Evolutionary conservation across 2,888 invertebrate species (phyloP).

Genomic region (Sarcophaga variegata): DNA sequence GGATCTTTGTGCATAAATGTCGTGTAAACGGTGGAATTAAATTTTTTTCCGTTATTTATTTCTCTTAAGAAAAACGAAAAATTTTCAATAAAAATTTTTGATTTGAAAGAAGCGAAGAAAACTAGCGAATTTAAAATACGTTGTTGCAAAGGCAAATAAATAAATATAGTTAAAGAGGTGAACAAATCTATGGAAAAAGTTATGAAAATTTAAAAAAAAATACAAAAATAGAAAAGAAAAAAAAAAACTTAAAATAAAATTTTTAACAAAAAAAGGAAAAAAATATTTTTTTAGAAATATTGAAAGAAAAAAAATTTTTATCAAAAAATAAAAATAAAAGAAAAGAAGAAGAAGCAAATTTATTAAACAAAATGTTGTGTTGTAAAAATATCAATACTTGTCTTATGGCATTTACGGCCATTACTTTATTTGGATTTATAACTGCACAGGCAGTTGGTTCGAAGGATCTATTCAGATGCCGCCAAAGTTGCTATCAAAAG

Average conservation of each 20-base stretch:
- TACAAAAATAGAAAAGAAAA: neutral
- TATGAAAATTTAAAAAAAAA: neutral
- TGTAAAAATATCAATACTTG: slow-evolving; percentile 53
- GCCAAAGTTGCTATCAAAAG: slow-evolving; percentile 81
- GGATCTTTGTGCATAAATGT: slow-evolving; percentile 56
- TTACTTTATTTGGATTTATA: slow-evolving; percentile 71
- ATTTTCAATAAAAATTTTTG: slow-evolving; percentile 18
- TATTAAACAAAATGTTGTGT: slow-evolving; percentile 50
- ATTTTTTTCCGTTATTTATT: slow-evolving; percentile 28
- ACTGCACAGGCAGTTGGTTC: slow-evolving; percentile 74
- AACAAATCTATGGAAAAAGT: slow-evolving; percentile 1
- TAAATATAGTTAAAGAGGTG: slow-evolving; percentile 2
- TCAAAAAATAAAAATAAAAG: slow-evolving; percentile 1
- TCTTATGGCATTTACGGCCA: slow-evolving; percentile 67
- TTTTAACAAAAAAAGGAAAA: slow-evolving; percentile 6
- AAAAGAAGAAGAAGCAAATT: neutral
- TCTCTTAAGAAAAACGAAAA: slow-evolving; percentile 36
- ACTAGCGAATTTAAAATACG: slow-evolving; percentile 9
- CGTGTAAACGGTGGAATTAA: slow-evolving; percentile 39
- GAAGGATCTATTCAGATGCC: slow-evolving; percentile 80
- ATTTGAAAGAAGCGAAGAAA: neutral
- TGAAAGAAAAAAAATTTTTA: neutral
- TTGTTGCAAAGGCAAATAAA: neutral
- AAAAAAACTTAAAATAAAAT: slow-evolving; percentile 20
- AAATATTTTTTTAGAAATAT: neutral